These are phyloP conservation scores for Lophura swinhoii DNA, from an alignment of 2,797 vertebrate species.

Conservation along the genomic window DNA sequence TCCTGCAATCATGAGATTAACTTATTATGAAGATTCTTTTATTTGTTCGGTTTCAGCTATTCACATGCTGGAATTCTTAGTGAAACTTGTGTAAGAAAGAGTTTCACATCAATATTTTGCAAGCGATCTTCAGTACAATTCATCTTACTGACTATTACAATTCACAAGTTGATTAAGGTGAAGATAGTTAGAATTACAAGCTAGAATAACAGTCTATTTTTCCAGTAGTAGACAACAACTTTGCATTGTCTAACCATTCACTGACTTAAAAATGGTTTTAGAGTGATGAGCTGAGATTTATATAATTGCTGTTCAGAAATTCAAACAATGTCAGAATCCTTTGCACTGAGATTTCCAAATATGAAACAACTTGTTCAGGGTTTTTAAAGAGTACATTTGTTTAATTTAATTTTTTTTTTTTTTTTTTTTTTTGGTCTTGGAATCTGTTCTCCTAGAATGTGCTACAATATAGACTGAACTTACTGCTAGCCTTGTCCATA, in stretches of 20 bases:
- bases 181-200: neutral
- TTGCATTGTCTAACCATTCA: neutral
- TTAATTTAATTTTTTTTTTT: neutral
- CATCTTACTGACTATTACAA: neutral
- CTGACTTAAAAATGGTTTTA: neutral
- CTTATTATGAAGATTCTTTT: constrained; percentile 17
- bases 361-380: neutral
- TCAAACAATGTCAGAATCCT: neutral
- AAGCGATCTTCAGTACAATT: neutral
- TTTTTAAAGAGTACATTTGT: neutral
- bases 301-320: neutral
- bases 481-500: neutral
- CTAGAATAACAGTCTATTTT: neutral
- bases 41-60: constrained; percentile 2
- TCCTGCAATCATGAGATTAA: constrained; percentile 7
- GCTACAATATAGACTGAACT: neutral
- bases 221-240: neutral
- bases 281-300: neutral
- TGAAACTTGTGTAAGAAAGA: neutral
- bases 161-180: neutral
- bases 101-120: neutral
- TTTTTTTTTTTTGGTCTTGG: neutral
- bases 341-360: neutral
- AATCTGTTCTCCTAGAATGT: neutral
- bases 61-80: neutral